Evolutionary conservation across 2,797 vertebrate species (phyloP).

Genomic region (Sebastes vulpes): DNA sequence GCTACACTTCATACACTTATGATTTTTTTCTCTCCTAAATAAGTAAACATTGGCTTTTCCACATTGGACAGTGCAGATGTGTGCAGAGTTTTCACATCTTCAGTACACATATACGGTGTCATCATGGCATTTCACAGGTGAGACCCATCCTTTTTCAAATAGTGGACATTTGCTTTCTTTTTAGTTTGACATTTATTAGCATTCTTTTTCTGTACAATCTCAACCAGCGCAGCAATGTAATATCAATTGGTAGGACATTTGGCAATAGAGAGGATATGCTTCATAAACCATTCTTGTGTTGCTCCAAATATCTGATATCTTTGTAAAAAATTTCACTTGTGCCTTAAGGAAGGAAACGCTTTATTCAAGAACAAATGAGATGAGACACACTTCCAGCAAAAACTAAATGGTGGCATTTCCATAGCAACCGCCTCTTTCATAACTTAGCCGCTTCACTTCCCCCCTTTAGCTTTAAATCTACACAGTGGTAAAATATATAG

Average conservation of each 20-base stretch:
- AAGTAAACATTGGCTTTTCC: conserved; percentile 83
- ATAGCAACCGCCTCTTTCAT: conserved; percentile 25
- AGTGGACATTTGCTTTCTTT: conserved; percentile 10
- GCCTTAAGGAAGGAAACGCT: conserved; percentile 42
- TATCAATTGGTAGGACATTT: conserved; percentile 55
- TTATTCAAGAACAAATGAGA: conserved; percentile 49
- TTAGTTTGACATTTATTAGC: conserved; percentile 26
- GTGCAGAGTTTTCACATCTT: conserved; percentile 71
- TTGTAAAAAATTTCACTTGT: conserved; percentile 4
- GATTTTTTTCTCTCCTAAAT: conserved; percentile 66
- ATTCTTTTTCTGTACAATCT: conserved; percentile 55
- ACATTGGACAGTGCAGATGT: conserved; percentile 71
- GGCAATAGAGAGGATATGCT: conserved; percentile 61
- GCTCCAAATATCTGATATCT: conserved; percentile 23
- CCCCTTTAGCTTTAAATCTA: conserved; percentile 72
- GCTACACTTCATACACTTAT: conserved; percentile 83
- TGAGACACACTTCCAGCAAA: conserved; percentile 39
- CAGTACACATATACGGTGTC: conserved; percentile 60
- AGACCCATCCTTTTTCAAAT: conserved; percentile 24
- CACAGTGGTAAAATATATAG: conserved; percentile 84
- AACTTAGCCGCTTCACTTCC: conserved; percentile 25
- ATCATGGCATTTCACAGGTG: conserved; percentile 58
- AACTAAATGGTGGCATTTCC: conserved; percentile 41
- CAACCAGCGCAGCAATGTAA: conserved; percentile 32
- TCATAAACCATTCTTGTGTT: conserved; percentile 36